A percentile compares a stretch with the other conserved stretches of the same genome.
Evolutionary conservation across 1,140 invertebrate species (phyloP).

Genomic region (Drosophila prosaltans): DNA sequence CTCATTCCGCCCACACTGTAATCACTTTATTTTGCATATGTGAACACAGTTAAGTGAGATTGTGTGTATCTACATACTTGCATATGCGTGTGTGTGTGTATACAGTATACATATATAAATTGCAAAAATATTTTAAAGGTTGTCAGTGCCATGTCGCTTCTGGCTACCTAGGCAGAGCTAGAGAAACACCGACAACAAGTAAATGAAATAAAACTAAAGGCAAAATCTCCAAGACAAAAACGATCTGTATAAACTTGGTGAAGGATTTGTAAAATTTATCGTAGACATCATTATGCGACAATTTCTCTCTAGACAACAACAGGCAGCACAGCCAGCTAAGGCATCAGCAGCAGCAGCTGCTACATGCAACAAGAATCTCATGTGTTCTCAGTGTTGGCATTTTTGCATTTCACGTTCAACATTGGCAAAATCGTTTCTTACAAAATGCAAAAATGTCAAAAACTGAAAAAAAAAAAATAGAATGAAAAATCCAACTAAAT

Average conservation of each 20-base stretch:
- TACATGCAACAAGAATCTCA: slow-evolving; percentile 53
- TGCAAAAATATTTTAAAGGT: slow-evolving; percentile 79
- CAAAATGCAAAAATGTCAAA: slow-evolving; percentile 54
- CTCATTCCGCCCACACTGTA: slow-evolving; percentile 38
- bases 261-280: slow-evolving; percentile 75
- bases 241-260: slow-evolving; percentile 47
- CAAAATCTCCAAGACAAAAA: slow-evolving; percentile 23
- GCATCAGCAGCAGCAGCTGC: slow-evolving; percentile 48
- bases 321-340: neutral
- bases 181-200: slow-evolving; percentile 32
- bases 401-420: slow-evolving; percentile 76
- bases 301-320: slow-evolving; percentile 44
- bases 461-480: slow-evolving; percentile 21
- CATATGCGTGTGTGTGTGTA: slow-evolving; percentile 30
- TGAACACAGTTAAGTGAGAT: slow-evolving; percentile 58
- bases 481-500: slow-evolving; percentile 50
- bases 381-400: slow-evolving; percentile 36
- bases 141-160: slow-evolving; percentile 62
- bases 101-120: slow-evolving; percentile 63
- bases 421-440: slow-evolving; percentile 71
- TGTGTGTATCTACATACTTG: slow-evolving; percentile 45
- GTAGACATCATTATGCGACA: slow-evolving; percentile 78
- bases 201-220: slow-evolving; percentile 71
- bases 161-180: slow-evolving; percentile 22
- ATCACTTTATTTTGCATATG: slow-evolving; percentile 79